Evolutionary conservation across 2,888 invertebrate species (phyloP).

Genomic region (Dolichopus griseipennis): DNA sequence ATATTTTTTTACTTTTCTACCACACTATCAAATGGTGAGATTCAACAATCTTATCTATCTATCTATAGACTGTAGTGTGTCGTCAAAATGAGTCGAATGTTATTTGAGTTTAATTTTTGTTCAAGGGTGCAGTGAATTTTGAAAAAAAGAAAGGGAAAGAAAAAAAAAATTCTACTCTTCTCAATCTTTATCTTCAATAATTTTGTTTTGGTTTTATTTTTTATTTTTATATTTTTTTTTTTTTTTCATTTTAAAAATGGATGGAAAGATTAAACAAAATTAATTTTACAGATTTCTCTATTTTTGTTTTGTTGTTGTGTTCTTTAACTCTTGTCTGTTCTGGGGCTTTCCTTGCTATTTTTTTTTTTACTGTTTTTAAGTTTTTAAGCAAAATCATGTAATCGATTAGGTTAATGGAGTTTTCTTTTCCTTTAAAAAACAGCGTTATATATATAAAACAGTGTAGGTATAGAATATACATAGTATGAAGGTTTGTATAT

Average conservation of each 20-base stretch:
- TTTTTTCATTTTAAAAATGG: background rate
- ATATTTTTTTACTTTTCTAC: background rate
- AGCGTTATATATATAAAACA: too few relatives aligned
- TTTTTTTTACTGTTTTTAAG: background rate
- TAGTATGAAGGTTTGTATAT: background rate
- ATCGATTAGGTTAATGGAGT: constrained; percentile 6
- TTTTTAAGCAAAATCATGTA: background rate
- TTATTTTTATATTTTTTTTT: background rate
- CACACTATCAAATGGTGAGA: background rate
- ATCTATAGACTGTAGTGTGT: background rate
- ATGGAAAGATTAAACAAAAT: constrained; percentile 1
- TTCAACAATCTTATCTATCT: background rate
- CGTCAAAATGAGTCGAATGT: background rate
- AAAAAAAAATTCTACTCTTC: too few relatives aligned
- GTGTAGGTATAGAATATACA: background rate
- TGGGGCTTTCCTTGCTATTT: background rate
- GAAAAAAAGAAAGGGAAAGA: too few relatives aligned
- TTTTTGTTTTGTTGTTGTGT: background rate
- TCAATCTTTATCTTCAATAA: too few relatives aligned
- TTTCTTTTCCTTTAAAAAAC: background rate
- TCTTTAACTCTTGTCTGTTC: background rate
- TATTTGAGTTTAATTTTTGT: background rate
- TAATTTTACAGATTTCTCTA: background rate
- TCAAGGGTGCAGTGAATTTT: too few relatives aligned
- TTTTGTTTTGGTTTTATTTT: background rate